phyloP scores from a whole-genome alignment of 2,113 vertebrate species.

The Corythornis cristatus region DNA sequence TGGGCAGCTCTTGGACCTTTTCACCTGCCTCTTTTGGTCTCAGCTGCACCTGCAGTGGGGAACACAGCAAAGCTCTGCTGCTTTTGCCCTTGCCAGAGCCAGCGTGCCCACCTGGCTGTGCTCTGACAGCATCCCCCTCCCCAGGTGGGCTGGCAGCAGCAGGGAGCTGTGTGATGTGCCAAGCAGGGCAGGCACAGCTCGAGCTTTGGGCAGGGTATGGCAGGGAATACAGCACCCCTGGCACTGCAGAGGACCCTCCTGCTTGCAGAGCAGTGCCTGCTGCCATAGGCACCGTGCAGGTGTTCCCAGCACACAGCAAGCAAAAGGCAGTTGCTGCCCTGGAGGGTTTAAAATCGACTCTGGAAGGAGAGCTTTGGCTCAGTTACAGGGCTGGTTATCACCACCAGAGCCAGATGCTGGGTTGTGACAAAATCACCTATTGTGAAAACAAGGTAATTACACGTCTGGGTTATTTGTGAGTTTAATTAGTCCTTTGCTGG shows the following conservation, averaged over 20 bases:
- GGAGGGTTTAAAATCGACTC: neutral
- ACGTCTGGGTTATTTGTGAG: neutral
- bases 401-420: fast-evolving
- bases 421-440: neutral
- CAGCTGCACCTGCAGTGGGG: neutral
- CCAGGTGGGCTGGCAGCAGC: fast-evolving
- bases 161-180: neutral
- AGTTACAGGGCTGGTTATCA: neutral
- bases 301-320: neutral
- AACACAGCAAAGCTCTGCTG: neutral
- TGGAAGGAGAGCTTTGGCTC: neutral
- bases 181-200: fast-evolving
- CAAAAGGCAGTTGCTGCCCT: neutral
- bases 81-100: neutral
- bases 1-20: neutral
- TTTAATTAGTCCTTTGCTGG: neutral
- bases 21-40: neutral
- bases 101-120: neutral
- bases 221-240: neutral
- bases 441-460: neutral
- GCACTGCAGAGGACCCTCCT: too few relatives aligned
- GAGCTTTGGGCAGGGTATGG: neutral
- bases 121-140: neutral
- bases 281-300: neutral
- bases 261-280: neutral